These are phyloP conservation scores for Sycobia sp. DNA, from an alignment of 1,140 invertebrate genomes.

Conservation along the genomic window DNA sequence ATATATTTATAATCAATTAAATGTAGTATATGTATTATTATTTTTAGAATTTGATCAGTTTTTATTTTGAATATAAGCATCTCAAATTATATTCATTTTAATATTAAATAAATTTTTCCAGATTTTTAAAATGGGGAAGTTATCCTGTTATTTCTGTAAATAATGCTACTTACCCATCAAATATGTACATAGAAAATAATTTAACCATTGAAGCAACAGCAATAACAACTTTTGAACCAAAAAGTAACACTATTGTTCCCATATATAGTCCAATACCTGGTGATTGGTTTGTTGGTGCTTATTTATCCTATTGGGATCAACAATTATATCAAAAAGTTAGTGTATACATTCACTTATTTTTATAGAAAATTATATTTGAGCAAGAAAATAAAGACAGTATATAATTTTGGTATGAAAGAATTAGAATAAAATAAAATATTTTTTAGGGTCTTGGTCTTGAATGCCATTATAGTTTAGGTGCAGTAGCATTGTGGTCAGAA, in stretches of 20 bases:
- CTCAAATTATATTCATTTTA: constrained; percentile 3
- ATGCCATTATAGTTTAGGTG: constrained; percentile 65
- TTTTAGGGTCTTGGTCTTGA: constrained; percentile 56
- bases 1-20: not conserved
- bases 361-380: not conserved
- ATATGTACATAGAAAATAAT: constrained; percentile 52
- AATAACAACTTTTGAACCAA: constrained; percentile 57
- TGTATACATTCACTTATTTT: too few relatives aligned
- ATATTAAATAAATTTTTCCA: too few relatives aligned
- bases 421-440: not conserved
- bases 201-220: constrained; percentile 53
- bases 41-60: too few relatives aligned
- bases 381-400: too few relatives aligned
- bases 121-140: constrained; percentile 66
- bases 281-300: constrained; percentile 67
- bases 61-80: too few relatives aligned
- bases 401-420: not conserved
- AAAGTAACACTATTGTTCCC: constrained; percentile 56
- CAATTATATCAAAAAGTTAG: constrained; percentile 64
- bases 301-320: constrained; percentile 63
- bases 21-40: constrained; percentile 8
- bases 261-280: constrained; percentile 64
- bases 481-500: constrained; percentile 63
- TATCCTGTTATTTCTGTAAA: constrained; percentile 65
- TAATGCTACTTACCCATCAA: constrained; percentile 59